phyloP scores from a whole-genome alignment of 2,113 vertebrate genomes.

The Marmota flaviventris region DNA sequence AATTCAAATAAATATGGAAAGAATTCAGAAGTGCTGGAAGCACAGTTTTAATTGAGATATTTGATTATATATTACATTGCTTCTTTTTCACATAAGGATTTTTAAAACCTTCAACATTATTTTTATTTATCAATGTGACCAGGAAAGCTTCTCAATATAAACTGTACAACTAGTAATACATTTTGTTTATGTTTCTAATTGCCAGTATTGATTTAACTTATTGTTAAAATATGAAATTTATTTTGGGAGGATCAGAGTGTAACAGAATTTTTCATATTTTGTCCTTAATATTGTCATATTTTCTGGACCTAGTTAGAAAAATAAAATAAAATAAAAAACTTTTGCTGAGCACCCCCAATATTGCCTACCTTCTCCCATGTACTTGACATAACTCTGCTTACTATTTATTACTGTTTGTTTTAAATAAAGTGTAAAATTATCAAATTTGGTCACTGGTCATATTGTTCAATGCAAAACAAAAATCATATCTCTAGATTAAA shows the following conservation, averaged over 20 bases:
- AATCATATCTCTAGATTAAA: neutral
- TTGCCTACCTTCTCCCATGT: neutral
- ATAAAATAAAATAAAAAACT: neutral
- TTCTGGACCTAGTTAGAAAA: neutral
- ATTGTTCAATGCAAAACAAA: neutral
- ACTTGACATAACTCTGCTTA: neutral
- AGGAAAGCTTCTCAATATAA: neutral
- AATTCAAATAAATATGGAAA: neutral
- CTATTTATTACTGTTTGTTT: neutral
- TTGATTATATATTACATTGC: neutral
- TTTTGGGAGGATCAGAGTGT: neutral
- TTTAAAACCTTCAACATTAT: neutral
- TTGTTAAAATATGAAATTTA: neutral
- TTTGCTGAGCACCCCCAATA: neutral
- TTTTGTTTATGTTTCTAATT: neutral
- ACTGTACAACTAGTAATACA: neutral
- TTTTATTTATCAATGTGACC: neutral
- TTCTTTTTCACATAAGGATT: neutral
- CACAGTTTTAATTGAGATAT: neutral
- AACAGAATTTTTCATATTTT: neutral
- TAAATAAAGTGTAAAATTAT: neutral
- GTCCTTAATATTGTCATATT: neutral
- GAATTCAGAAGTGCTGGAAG: neutral
- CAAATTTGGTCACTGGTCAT: neutral
- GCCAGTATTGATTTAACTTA: neutral